Conservation (phyloP, 2,797 vertebrate species). For the Clarias fuscus region DNA sequence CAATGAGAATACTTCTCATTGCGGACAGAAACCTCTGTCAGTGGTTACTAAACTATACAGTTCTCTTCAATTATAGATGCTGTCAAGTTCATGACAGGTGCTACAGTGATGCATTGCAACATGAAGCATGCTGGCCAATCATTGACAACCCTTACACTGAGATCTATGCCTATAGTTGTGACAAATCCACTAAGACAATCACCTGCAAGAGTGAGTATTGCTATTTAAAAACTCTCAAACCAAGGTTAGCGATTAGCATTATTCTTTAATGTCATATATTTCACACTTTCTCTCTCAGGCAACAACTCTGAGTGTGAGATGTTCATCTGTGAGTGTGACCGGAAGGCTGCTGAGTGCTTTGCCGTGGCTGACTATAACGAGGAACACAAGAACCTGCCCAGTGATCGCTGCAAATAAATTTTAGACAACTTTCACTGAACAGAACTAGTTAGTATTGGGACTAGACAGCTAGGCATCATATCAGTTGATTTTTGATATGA, state of each 20-base stretch:
- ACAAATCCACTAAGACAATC: constrained; percentile 52
- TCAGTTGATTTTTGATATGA: not conserved
- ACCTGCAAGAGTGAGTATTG: constrained; percentile 62
- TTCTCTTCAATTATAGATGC: constrained; percentile 60
- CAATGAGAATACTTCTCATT: not conserved
- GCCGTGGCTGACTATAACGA: constrained; percentile 60
- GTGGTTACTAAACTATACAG: not conserved
- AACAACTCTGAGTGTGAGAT: constrained; percentile 27
- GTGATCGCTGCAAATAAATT: constrained; percentile 47
- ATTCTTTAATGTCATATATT: too few species aligned
- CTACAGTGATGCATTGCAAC: constrained; percentile 64
- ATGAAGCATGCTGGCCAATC: constrained; percentile 66
- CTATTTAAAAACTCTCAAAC: not conserved
- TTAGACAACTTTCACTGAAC: too few species aligned
- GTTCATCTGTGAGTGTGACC: constrained; percentile 84
- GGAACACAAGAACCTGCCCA: constrained; percentile 25
- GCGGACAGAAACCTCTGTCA: not conserved
- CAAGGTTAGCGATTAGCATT: too few species aligned
- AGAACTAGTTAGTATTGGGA: not conserved
- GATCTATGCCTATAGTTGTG: constrained; percentile 66
- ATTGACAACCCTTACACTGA: constrained; percentile 73
- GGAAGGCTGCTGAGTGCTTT: constrained; percentile 62
- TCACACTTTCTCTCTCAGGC: too few species aligned
- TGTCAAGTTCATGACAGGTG: constrained; percentile 72
- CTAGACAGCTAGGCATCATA: not conserved